Base-by-base conservation (phyloP, 2,888 invertebrate genomes). In the Leptarthrus brevirostris region DNA sequence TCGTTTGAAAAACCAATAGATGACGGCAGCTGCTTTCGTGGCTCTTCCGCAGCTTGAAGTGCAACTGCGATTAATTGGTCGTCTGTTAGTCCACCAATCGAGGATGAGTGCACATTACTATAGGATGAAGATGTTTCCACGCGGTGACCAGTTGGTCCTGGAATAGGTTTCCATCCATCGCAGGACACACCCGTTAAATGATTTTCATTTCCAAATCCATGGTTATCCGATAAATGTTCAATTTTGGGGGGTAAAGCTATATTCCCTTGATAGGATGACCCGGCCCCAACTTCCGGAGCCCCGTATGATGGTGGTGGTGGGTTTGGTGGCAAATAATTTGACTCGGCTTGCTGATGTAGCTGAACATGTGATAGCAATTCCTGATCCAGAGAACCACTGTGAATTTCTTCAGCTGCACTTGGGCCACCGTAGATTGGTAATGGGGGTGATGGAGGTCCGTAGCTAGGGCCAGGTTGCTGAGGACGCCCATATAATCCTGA, bases 141-240 rank as follows among this genome's bases (percentile, higher is more conserved):
- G 24, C 81, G 76, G 58, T 74, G 74, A 0, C 83, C 84, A 3
- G 79, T 82, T 0, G 91, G 88, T 0, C 93, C 93, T 6, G 93
- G 90, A 75, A 94, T 94, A 18, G 94, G 94, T 81, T 91, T 92
- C 94, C 94, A 94, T 24, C 94, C 94, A 78, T 94, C 94, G 80
- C 94, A 94, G 69, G 79, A 78, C 1, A 84, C 82, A 0, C 83
- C 82, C 64, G 82, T 83, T 0, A 3, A 36, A 2, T 14, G 2
- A 4, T 64, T 44, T 1, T 64, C 64, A 36, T 47, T 20, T 16
- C 44, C 40, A 44, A 44, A 47, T 3, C 64, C 64, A 0, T 83
- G 79, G 2, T 77, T 73, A 10, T 78, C 76, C 40, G 80, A 82
- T 0, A 82, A 83, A 2, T 83, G 78, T 10, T 85, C 85, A 34